Conservation (phyloP, 2,888 invertebrate species). For the Lamellibrachia satsuma region DNA sequence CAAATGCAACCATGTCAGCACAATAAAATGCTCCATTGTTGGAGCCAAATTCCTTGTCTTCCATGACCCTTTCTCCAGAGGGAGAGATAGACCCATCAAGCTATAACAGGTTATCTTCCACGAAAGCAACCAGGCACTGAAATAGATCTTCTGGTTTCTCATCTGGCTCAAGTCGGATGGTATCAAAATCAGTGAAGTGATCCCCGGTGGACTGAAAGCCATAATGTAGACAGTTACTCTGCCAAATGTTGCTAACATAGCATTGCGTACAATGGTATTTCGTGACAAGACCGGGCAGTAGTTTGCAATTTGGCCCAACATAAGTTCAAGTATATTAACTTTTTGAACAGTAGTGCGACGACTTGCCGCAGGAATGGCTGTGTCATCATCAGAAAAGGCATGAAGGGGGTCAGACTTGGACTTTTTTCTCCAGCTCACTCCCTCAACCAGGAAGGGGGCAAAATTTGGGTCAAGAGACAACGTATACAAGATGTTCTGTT, state of each 20-base stretch:
- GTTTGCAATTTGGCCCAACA: slow-evolving; percentile 42
- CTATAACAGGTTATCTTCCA: background rate
- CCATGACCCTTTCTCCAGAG: background rate
- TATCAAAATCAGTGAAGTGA: slow-evolving; percentile 40
- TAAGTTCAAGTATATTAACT: slow-evolving; percentile 22
- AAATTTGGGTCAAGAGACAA: no score
- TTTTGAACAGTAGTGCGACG: slow-evolving; percentile 36
- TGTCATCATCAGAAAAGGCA: slow-evolving; percentile 25
- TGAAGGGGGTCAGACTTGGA: slow-evolving; percentile 27
- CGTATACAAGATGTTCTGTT: no score
- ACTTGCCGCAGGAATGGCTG: slow-evolving; percentile 21
- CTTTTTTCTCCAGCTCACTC: slow-evolving; percentile 37
- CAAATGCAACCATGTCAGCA: slow-evolving; percentile 40
- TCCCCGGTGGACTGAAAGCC: slow-evolving; percentile 46
- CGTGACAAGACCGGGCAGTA: slow-evolving; percentile 34
- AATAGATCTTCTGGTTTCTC: slow-evolving; percentile 39
- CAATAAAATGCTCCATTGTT: slow-evolving; percentile 41
- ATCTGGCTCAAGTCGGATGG: slow-evolving; percentile 27
- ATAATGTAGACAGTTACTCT: slow-evolving; percentile 42
- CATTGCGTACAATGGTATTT: slow-evolving; percentile 30
- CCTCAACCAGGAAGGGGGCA: slow-evolving; percentile 35
- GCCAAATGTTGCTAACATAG: slow-evolving; percentile 32
- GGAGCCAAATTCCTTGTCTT: slow-evolving; percentile 34
- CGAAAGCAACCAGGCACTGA: slow-evolving; percentile 36
- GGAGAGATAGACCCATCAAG: slow-evolving; percentile 30